Evolutionary conservation across 1,140 invertebrate species (phyloP).

Genomic region (Pemphigus obesinymphae): DNA sequence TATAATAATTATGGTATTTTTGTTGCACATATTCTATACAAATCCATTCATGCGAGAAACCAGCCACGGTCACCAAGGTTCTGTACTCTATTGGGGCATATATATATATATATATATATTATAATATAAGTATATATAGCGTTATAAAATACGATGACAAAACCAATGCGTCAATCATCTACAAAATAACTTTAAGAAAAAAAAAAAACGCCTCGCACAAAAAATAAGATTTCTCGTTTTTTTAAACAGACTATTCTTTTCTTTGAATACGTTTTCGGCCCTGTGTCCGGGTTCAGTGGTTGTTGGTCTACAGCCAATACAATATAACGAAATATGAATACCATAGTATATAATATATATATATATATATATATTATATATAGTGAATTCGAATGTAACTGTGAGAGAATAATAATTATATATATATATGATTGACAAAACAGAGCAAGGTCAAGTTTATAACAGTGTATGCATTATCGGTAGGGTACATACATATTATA

Average conservation of each 20-base stretch:
- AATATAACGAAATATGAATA: neutral
- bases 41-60: conserved; percentile 3
- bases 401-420: neutral
- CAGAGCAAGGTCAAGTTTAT: neutral
- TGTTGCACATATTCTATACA: neutral
- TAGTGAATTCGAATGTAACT: no score
- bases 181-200: neutral
- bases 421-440: neutral
- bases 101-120: neutral
- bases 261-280: neutral
- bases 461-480: neutral
- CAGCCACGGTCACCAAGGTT: neutral
- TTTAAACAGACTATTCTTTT: neutral
- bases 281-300: conserved; percentile 1
- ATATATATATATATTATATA: no score
- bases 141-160: neutral
- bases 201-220: neutral
- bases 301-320: neutral
- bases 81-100: neutral
- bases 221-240: neutral
- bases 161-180: conserved; percentile 21
- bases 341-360: no score
- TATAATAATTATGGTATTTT: neutral
- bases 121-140: neutral
- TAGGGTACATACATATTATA: neutral